Evolutionary conservation across 92 coral and sea anemone species (phyloP).

Genomic region (Phymanthus crucifer): DNA sequence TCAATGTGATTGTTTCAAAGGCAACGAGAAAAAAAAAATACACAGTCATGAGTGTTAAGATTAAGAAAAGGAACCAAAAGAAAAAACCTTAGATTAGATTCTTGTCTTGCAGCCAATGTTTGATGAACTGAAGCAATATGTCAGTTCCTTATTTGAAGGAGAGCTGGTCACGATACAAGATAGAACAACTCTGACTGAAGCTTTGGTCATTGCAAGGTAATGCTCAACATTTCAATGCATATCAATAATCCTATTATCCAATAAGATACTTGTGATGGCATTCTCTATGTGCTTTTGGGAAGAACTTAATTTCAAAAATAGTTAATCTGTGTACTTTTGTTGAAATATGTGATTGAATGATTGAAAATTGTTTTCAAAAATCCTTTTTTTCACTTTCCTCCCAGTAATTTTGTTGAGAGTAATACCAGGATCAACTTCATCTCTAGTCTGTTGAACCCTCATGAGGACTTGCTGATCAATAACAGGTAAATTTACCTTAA

Average conservation of each 20-base stretch:
- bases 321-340: too few species aligned
- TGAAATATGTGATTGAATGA: not conserved
- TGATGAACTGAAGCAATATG: constrained; percentile 83
- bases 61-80: too few species aligned
- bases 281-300: not conserved
- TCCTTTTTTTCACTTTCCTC: not conserved
- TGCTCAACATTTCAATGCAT: not conserved
- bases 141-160: constrained; percentile 71
- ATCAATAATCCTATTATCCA: too few species aligned
- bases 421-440: constrained; percentile 5
- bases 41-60: too few species aligned
- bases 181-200: constrained; percentile 83
- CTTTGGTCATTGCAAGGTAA: constrained; percentile 85
- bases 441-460: constrained; percentile 11
- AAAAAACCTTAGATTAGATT: too few species aligned
- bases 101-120: constrained; percentile 67
- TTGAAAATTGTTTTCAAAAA: not conserved
- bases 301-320: not conserved
- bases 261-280: too few species aligned
- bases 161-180: constrained; percentile 81
- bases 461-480: constrained; percentile 23
- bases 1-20: too few species aligned
- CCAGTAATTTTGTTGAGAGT: constrained; percentile 32
- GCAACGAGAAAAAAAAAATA: too few species aligned
- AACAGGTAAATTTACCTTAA: constrained; percentile 10